Evolutionary conservation across 2,797 vertebrate species (phyloP), one percentile per base, ranked within the genome.

Genomic region (Discoglossus pictus): DNA sequence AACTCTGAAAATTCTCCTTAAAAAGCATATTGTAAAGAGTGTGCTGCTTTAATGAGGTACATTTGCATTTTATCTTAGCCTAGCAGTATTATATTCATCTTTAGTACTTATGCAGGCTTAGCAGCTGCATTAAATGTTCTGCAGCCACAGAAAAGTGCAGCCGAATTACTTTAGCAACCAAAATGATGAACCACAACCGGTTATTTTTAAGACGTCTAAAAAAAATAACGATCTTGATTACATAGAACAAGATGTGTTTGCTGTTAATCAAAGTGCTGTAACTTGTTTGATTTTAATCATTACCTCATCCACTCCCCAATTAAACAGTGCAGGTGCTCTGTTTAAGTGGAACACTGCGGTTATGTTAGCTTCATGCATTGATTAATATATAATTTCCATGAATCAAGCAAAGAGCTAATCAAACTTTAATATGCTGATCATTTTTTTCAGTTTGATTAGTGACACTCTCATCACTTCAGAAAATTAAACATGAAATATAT

Each of bases 161-260:
- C 18, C 23, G 44, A 47, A 21, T 47, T 23, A 44, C 42, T 44
- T 20, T 44, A 17, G 18, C 44, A 47, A 23, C 44, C 21, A 4
- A 47, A 47, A 4, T 18, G 7, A 18, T 7, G 44, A 21, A 25
- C 13, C 23, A 25, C 11, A 13, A n/a, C 18, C 21, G 24, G 61
- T 71, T 71, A 71, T 71, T 51, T 63, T 36, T 64, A 39, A 52
- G 39, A 42, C 25, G 24, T 20, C 42, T 54, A 17, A 11, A 39
- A 60, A 55, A 64, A 61, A 50, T 80, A 84, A 84, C 85, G 82
- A 72, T 53, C 56, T 79, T 88, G 81, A 87, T 87, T 82, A 77
- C 75, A 76, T 63, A 80, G 65, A 63, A 53, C 47, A 51, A 74
- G 73, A 80, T 74, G 12, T 68, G 6, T 52, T 69, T 81, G 50